Evolutionary conservation across 2,797 vertebrate species (phyloP), one percentile per base, ranked within the genome.

Genomic region (Oreortyx pictus): DNA sequence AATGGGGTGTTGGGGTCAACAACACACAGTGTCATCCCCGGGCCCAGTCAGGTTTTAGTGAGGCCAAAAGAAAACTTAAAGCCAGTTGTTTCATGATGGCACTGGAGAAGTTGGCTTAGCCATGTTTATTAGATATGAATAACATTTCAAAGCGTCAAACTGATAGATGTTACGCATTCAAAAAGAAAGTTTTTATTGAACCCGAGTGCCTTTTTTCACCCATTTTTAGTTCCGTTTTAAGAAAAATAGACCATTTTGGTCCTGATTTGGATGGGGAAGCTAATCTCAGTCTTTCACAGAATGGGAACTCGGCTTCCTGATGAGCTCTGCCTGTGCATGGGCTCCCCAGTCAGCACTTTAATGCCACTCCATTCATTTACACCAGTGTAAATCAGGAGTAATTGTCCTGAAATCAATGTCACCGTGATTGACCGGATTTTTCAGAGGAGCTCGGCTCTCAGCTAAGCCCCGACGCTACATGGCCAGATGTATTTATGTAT

Each of bases 401-500:
- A 96, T 94, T 96, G 95, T 96, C 95, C 95, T 89, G 95, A 91
- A 86, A 95, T 96, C 94, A 95, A 96, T 92, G 89, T 95, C 94
- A 95, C 94, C 0, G 22, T 96, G 94, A 95, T 96, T 94, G 93
- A 95, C 89, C 93, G 71, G 87, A 95, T 92, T 95, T 94, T 94
- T 67, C 88, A 72, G 79, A 90, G 88, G 60, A 95, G 78, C 95
- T 96, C 65, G 61, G 86, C 88, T 96, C 89, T 74, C 90, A 93
- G 87, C 71, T 86, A 86, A 93, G 80, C 67, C 85, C 76, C 37
- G 60, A 82, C 1, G 11, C 49, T 83, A 89, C 33, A n/a, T 82
- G 96, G 89, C 93, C 94, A 87, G 94, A 94, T 95, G 94, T 94
- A 96, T 94, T 96, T 96, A 96, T 96, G 95, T 96, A 93, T 96